These are phyloP conservation scores for Gephyroberyx darwinii DNA, from an alignment of 2,797 vertebrate species.

Conservation along the genomic window DNA sequence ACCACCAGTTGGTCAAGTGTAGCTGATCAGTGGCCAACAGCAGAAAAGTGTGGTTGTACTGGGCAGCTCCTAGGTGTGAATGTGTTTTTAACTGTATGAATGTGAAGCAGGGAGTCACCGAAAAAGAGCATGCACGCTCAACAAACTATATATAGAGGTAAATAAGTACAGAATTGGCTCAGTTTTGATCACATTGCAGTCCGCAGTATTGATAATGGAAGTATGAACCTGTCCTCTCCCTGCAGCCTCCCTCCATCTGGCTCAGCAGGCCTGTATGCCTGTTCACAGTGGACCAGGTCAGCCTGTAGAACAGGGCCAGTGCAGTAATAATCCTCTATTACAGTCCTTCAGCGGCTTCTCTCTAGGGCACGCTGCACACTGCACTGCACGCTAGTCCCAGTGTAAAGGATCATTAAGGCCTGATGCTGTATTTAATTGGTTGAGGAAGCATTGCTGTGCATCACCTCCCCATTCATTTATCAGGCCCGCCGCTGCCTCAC, in stretches of 20 bases:
- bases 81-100: too few species aligned
- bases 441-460: constrained; percentile 64
- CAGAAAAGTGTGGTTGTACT: too few species aligned
- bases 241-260: not conserved
- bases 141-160: not conserved
- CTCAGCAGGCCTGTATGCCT: not conserved
- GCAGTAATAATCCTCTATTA: constrained; percentile 24
- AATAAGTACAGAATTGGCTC: too few species aligned
- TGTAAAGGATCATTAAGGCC: constrained; percentile 71
- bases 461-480: constrained; percentile 76
- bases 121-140: not conserved
- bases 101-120: too few species aligned
- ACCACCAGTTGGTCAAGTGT: too few species aligned
- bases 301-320: constrained; percentile 3
- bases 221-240: not conserved
- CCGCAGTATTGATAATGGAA: not conserved
- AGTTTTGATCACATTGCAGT: not conserved
- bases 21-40: not conserved
- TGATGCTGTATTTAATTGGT: constrained; percentile 74
- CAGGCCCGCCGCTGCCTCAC: constrained; percentile 47
- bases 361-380: constrained; percentile 30
- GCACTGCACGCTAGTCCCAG: constrained; percentile 28
- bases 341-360: constrained; percentile 44
- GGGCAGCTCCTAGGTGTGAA: too few species aligned
- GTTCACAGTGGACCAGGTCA: constrained; percentile 15